These are phyloP conservation scores for Neolamprologus sp. DNA, from an alignment of 2,113 vertebrate species.

Conservation along the genomic window DNA sequence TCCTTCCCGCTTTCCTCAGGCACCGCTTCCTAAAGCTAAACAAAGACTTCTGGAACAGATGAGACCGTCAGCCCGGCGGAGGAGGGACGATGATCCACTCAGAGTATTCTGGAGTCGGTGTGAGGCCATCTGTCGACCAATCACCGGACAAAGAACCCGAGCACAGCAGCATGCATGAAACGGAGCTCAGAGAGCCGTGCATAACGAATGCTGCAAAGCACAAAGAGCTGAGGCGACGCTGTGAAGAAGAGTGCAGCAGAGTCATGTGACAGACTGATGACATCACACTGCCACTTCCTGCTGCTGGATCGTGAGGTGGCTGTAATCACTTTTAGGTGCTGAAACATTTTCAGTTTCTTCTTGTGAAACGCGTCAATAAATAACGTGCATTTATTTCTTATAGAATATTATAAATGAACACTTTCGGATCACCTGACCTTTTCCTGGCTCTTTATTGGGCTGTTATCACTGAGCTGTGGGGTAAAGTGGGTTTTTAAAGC, in stretches of 20 bases:
- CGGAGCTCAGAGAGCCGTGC: neutral
- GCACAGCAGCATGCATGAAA: neutral
- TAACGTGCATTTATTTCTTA: neutral
- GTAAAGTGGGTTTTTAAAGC: neutral
- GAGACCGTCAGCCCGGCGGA: neutral
- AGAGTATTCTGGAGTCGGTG: neutral
- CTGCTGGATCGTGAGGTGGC: neutral
- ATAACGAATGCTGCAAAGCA: neutral
- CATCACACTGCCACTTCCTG: neutral
- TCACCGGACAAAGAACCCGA: neutral
- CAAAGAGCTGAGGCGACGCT: neutral
- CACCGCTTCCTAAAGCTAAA: rapidly evolving
- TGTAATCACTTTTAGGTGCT: neutral
- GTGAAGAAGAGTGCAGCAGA: neutral
- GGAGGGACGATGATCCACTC: neutral
- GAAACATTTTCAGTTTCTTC: neutral
- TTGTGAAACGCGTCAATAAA: neutral
- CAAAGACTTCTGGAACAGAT: neutral
- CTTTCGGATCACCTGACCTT: neutral
- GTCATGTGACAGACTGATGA: neutral
- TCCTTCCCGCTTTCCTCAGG: too few relatives aligned
- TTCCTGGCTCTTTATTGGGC: neutral
- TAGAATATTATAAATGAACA: neutral
- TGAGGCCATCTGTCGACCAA: neutral
- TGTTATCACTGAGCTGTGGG: neutral